Evolutionary conservation across 92 coral and sea anemone species (phyloP), one percentile per base, ranked within the genome.

Genomic region (Blastomussa wellsi): DNA sequence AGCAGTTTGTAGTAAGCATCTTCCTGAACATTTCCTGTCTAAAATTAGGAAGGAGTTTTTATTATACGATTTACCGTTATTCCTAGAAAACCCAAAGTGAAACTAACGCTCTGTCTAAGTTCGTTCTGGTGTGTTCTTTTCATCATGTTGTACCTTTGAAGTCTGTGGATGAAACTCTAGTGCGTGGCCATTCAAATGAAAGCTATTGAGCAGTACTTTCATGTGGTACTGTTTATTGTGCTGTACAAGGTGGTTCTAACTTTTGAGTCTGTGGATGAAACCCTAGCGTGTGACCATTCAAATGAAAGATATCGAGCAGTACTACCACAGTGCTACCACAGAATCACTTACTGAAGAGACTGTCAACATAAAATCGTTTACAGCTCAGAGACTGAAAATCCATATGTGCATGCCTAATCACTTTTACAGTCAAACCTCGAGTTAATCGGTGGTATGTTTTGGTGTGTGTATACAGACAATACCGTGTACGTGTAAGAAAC

Each of bases 161-260:
- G n/a, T n/a, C n/a, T n/a, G n/a, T n/a, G n/a, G n/a, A n/a, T n/a
- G n/a, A n/a, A n/a, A n/a, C n/a, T n/a, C n/a, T n/a, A n/a, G n/a
- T n/a, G n/a, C n/a, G n/a, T n/a, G n/a, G n/a, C n/a, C n/a, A n/a
- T n/a, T n/a, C n/a, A n/a, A n/a, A n/a, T n/a, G n/a, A n/a, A n/a
- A n/a, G n/a, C n/a, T n/a, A n/a, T n/a, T n/a, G n/a, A n/a, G n/a
- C 53, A 41, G 64, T 14, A 11, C 8, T 68, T 67, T 67, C 68
- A 37, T 35, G 26, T 31, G 52, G 71, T 78, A 14, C 37, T 41
- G 67, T 79, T 38, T 41, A 31, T 32, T 33, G 8, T 20, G 76
- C 67, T 49, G 36, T 6, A 48, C 85, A 17, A 48, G 37, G 36
- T 69, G 64, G 77, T 81, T 69, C 77, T 47, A 33, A 35, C 41